Conservation (phyloP, 2,113 vertebrate species). For the Columba livia region DNA sequence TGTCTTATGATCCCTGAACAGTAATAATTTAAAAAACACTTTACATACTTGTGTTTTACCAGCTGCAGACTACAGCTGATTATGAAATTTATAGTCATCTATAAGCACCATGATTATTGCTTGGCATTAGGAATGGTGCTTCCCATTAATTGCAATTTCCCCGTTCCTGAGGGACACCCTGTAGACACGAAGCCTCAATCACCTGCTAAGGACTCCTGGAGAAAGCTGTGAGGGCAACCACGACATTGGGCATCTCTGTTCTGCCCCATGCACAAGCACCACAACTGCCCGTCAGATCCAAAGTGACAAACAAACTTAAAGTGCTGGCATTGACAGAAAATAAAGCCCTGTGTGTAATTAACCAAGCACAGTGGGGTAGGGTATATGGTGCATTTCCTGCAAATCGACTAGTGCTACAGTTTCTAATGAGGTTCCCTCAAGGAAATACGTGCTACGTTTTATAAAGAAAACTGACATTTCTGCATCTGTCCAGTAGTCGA, state of each 20-base stretch:
- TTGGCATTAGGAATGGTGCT: neutral
- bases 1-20: slow-evolving; percentile 48
- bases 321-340: neutral
- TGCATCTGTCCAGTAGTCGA: neutral
- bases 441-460: neutral
- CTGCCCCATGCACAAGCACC: neutral
- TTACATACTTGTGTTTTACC: neutral
- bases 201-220: neutral
- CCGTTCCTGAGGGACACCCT: neutral
- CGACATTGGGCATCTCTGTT: fast-evolving
- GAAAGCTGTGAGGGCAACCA: neutral
- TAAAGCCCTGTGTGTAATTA: neutral
- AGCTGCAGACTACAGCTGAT: neutral
- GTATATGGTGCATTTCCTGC: neutral
- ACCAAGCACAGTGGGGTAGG: neutral
- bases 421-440: neutral
- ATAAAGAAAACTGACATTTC: neutral
- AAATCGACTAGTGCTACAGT: neutral
- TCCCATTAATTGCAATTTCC: neutral
- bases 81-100: neutral
- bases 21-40: slow-evolving; percentile 55
- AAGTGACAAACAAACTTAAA: neutral
- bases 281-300: neutral
- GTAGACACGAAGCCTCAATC: fast-evolving
- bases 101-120: neutral